phyloP scores from a whole-genome alignment of 1,140 invertebrate genomes.

The Conopomorpha cramerella region DNA sequence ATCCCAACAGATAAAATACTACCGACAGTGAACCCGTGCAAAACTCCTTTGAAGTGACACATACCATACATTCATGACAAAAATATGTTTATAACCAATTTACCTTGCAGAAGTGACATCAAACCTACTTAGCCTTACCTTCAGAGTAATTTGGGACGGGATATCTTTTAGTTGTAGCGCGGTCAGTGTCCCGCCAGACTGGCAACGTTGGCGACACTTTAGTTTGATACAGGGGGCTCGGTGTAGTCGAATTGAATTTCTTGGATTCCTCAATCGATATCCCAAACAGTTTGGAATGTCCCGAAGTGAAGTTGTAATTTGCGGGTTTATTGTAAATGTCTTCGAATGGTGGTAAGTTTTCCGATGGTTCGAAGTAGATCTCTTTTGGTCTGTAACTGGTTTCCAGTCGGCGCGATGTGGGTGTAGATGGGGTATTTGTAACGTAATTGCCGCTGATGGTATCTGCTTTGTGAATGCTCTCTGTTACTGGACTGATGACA shows the following conservation, averaged over 20 bases:
- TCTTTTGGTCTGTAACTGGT: background rate
- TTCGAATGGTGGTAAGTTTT: too few species aligned
- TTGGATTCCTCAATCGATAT: constrained; percentile 64
- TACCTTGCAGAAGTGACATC: too few species aligned
- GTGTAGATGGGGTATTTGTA: background rate
- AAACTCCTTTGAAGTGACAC: too few species aligned
- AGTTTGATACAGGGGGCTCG: constrained; percentile 54
- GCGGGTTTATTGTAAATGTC: constrained; percentile 7
- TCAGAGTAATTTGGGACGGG: constrained; percentile 34
- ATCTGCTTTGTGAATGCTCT: background rate
- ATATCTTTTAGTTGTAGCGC: constrained; percentile 46
- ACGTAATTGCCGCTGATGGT: background rate
- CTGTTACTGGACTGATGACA: constrained; percentile 8
- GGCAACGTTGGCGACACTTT: constrained; percentile 64
- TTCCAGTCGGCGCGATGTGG: background rate
- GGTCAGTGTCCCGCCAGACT: constrained; percentile 40
- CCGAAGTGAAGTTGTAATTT: constrained; percentile 60
- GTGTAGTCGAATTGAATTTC: constrained; percentile 53
- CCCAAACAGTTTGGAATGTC: constrained; percentile 65
- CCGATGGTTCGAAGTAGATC: background rate
- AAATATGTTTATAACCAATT: too few species aligned
- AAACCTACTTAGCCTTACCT: constrained; percentile 34
- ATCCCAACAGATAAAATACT: too few species aligned
- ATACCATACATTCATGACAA: too few species aligned
- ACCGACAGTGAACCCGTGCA: too few species aligned